phyloP scores from a whole-genome alignment of 2,113 vertebrate species.

The Scolopax mira region DNA sequence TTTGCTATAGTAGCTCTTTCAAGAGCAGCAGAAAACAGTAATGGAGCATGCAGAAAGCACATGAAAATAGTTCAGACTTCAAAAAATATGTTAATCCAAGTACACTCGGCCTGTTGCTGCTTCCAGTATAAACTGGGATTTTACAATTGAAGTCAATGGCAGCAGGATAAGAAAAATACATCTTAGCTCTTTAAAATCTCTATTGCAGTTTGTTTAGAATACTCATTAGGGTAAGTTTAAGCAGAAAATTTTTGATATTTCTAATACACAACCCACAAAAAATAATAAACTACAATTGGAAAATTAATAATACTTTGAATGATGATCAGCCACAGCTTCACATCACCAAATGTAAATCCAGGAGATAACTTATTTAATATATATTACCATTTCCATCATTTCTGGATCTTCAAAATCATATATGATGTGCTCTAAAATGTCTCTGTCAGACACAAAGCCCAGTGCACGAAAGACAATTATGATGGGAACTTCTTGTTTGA shows the following conservation, averaged over 20 bases:
- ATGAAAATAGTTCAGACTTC: background rate
- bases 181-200: background rate
- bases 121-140: background rate
- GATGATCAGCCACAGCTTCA: background rate
- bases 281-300: background rate
- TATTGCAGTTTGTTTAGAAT: background rate
- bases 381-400: slow-evolving; percentile 99
- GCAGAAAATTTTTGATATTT: background rate
- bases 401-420: slow-evolving; percentile 99
- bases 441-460: slow-evolving; percentile 96
- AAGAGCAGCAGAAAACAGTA: background rate
- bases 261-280: background rate
- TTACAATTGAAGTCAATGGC: background rate
- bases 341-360: background rate
- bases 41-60: background rate
- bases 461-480: slow-evolving; percentile 97
- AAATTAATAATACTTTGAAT: background rate
- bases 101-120: background rate
- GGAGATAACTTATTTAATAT: background rate
- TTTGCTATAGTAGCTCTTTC: background rate
- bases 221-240: background rate
- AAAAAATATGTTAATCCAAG: background rate
- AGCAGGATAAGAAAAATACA: background rate
- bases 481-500: slow-evolving; percentile 98
- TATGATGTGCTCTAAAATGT: slow-evolving; percentile 98